Evolutionary conservation across 2,888 invertebrate species (phyloP).

Genomic region (Phyllotreta cruciferae): DNA sequence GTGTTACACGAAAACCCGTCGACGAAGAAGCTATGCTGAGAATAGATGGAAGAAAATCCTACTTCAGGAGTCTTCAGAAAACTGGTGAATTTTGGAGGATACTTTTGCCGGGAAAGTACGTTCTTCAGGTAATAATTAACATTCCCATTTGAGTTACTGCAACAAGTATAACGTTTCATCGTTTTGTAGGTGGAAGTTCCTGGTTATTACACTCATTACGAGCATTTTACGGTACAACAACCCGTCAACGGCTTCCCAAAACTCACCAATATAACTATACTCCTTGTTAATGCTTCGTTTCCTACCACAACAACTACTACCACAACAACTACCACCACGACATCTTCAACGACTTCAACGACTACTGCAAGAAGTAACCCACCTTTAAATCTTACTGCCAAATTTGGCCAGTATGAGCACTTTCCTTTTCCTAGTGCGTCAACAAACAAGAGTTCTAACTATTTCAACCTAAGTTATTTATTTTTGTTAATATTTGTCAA

Average conservation of each 20-base stretch:
- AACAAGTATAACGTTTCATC: background rate
- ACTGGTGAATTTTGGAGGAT: constrained; percentile 73
- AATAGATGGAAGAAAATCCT: constrained; percentile 65
- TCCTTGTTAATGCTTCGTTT: constrained; percentile 34
- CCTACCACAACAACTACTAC: constrained; percentile 34
- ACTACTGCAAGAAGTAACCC: background rate
- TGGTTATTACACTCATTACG: constrained; percentile 38
- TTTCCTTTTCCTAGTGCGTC: no score
- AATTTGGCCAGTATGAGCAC: background rate
- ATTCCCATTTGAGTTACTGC: background rate
- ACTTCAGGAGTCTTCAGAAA: constrained; percentile 63
- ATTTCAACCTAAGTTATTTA: no score
- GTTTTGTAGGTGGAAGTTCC: constrained; percentile 40
- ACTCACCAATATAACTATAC: constrained; percentile 29
- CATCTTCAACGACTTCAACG: constrained; percentile 3
- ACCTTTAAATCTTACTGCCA: background rate
- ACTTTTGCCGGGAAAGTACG: constrained; percentile 68
- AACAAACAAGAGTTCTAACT: no score
- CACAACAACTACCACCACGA: constrained; percentile 19
- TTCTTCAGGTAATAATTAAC: constrained; percentile 61
- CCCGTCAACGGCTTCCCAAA: constrained; percentile 29
- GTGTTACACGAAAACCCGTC: constrained; percentile 60
- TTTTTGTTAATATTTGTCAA: no score
- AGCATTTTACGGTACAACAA: constrained; percentile 28
- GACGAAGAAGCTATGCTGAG: constrained; percentile 59